phyloP scores from a whole-genome alignment of 2,113 vertebrate species.

The Cyrtonyx montezumae region DNA sequence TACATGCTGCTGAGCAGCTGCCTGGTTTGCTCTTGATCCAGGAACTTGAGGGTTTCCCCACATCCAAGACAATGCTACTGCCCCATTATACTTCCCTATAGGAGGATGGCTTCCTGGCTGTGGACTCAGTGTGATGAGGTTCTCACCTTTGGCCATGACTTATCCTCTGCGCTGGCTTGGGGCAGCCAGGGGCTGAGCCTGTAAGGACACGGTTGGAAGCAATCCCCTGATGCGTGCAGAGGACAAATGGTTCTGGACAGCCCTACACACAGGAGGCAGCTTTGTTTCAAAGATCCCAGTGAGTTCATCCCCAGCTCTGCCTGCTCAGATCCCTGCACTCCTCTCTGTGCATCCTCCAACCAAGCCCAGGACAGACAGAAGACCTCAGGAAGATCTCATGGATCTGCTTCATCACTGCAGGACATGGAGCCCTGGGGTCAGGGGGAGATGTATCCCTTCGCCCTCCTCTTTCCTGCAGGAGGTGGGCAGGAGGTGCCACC shows the following conservation, averaged over 20 bases:
- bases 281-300: background rate
- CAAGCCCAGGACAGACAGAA: background rate
- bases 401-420: background rate
- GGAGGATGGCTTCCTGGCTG: background rate
- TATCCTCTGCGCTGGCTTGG: background rate
- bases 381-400: background rate
- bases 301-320: background rate
- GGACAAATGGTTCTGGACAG: background rate
- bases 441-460: no score
- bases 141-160: background rate
- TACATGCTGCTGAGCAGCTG: background rate
- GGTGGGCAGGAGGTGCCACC: background rate
- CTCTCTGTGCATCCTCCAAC: background rate
- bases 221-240: background rate
- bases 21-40: background rate
- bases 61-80: background rate
- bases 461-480: background rate
- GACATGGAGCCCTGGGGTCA: fast-evolving
- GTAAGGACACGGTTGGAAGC: fast-evolving
- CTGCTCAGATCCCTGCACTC: background rate
- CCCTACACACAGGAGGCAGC: background rate
- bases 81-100: background rate
- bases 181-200: fast-evolving
- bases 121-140: background rate
- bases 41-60: background rate